phyloP scores from a whole-genome alignment of 2,888 invertebrate species.

The Rhagophthalmus giganteus region DNA sequence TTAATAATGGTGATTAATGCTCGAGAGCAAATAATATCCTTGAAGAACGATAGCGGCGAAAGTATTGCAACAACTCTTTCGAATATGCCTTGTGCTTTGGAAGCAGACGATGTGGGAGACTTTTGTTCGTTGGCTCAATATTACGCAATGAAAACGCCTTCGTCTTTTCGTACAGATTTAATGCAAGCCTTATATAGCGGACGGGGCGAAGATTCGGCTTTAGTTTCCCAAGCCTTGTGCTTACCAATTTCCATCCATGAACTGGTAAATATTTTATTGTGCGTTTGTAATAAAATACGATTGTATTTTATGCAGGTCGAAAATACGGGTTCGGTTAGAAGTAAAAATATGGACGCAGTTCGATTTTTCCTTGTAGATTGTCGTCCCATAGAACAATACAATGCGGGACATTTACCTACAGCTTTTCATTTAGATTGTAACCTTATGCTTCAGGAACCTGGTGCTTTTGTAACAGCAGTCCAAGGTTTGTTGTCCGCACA shows the following conservation, averaged over 20 bases:
- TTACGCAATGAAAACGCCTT: constrained; percentile 90
- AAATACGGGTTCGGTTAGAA: constrained; percentile 18
- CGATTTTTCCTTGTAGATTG: constrained; percentile 97
- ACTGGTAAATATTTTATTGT: constrained; percentile 59
- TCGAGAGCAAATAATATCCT: constrained; percentile 78
- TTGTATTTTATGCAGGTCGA: constrained; percentile 9
- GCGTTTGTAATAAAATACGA: too few relatives aligned
- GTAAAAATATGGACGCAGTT: constrained; percentile 61
- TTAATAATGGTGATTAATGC: constrained; percentile 95
- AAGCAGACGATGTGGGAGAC: constrained; percentile 93
- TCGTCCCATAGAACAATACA: constrained; percentile 94
- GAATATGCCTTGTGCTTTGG: constrained; percentile 82
- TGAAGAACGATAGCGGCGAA: constrained; percentile 72
- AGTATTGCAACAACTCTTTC: constrained; percentile 69
- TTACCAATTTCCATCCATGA: constrained; percentile 95
- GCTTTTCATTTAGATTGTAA: constrained; percentile 98
- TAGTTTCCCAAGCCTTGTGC: constrained; percentile 84
- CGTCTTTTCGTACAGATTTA: constrained; percentile 86
- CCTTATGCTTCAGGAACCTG: constrained; percentile 95
- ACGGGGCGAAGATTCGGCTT: constrained; percentile 38
- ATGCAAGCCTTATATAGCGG: constrained; percentile 63
- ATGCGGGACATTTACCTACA: constrained; percentile 93
- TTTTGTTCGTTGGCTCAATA: constrained; percentile 97
- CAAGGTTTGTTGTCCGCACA: constrained; percentile 90
- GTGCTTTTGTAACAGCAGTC: constrained; percentile 91